Percentiles rank a stretch among this genome's conserved stretches.
phyloP scores from a whole-genome alignment of 1,140 invertebrate genomes.

The Mycetomoellerius zeteki region DNA sequence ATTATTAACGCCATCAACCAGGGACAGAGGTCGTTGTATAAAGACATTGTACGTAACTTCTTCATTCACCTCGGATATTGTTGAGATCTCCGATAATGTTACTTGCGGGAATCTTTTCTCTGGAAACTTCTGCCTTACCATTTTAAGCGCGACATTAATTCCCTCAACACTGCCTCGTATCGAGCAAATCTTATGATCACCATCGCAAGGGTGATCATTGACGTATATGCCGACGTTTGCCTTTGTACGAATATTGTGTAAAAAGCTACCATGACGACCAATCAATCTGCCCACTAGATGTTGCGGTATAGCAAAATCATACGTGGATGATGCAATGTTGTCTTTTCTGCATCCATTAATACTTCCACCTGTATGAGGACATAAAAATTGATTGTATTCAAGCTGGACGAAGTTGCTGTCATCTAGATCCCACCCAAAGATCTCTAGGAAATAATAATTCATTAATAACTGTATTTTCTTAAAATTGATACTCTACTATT shows the following conservation, averaged over 20 bases:
- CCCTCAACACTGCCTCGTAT: conserved; percentile 93
- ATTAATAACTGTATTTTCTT: not conserved
- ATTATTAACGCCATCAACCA: conserved; percentile 97
- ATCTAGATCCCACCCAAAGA: no score
- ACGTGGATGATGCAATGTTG: conserved; percentile 82
- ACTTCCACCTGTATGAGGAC: conserved; percentile 86
- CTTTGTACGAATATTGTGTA: conserved; percentile 93
- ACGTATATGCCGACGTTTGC: conserved; percentile 93
- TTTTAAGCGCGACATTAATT: conserved; percentile 92
- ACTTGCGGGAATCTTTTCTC: conserved; percentile 92
- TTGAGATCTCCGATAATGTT: conserved; percentile 92
- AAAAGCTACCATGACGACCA: conserved; percentile 93
- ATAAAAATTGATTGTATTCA: conserved; percentile 3
- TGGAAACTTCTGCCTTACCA: conserved; percentile 95
- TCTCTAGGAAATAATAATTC: not conserved
- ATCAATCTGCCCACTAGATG: conserved; percentile 95
- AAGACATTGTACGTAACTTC: conserved; percentile 62
- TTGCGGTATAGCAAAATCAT: conserved; percentile 94
- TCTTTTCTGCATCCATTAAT: conserved; percentile 87
- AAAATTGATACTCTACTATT: not conserved
- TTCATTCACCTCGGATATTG: conserved; percentile 75
- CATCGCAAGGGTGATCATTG: conserved; percentile 91
- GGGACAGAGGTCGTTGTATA: conserved; percentile 89
- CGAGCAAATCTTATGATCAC: conserved; percentile 92
- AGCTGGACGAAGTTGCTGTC: no score